Percentiles rank a stretch among this genome's conserved stretches.
Evolutionary conservation across 2,888 invertebrate genomes (phyloP).

Genomic region (Macropis europaea): DNA sequence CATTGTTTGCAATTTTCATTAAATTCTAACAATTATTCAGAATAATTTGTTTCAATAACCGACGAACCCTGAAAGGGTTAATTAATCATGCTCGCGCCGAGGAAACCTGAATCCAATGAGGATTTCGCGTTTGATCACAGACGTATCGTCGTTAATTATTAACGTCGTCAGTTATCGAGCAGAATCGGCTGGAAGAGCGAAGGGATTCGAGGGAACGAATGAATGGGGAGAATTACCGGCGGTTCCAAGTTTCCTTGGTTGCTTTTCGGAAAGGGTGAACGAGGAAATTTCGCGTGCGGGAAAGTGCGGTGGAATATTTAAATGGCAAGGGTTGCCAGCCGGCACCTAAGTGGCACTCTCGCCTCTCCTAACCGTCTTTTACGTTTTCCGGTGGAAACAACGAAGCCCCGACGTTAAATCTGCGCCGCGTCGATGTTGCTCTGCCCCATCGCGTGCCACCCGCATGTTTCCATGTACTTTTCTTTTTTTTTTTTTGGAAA

Average conservation of each 20-base stretch:
- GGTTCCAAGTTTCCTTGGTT: constrained; percentile 25
- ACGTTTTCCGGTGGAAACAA: constrained; percentile 65
- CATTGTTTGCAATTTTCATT: no score
- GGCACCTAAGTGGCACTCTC: constrained; percentile 65
- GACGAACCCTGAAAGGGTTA: no score
- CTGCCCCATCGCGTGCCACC: constrained; percentile 51
- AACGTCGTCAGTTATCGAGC: constrained; percentile 53
- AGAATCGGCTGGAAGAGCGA: constrained; percentile 39
- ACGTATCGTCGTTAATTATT: constrained; percentile 58
- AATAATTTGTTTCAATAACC: no score
- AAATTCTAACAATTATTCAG: no score
- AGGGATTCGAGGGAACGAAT: constrained; percentile 23
- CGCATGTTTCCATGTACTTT: constrained; percentile 37
- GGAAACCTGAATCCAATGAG: no score
- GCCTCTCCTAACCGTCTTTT: constrained; percentile 63
- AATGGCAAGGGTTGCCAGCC: constrained; percentile 66
- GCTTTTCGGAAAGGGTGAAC: constrained; percentile 36
- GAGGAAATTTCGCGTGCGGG: constrained; percentile 66
- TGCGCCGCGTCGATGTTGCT: constrained; percentile 44
- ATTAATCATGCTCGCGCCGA: no score
- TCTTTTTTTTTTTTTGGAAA: neutral
- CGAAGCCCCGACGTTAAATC: constrained; percentile 46
- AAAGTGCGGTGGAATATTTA: constrained; percentile 65
- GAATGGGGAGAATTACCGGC: constrained; percentile 45
- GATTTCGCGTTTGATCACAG: no score